Conservation (phyloP, 2,888 invertebrate species). For the Caenorhabditis sp. region DNA sequence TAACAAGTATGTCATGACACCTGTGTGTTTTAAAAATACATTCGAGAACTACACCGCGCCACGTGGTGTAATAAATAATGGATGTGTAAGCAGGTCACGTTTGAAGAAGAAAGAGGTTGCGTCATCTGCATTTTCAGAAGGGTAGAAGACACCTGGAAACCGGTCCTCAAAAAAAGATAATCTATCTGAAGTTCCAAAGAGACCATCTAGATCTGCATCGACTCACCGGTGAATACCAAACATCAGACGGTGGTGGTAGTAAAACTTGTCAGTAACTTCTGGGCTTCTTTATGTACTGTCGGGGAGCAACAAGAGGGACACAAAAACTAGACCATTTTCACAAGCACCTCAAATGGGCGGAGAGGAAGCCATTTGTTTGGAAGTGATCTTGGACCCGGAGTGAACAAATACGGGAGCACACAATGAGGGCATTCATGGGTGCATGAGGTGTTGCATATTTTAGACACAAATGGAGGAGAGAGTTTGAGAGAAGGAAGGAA, state of each 20-base stretch:
- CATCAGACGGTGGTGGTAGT: slow-evolving; percentile 12
- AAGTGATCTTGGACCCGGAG: slow-evolving; percentile 52
- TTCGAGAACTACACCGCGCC: slow-evolving; percentile 42
- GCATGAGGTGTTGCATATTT: slow-evolving; percentile 45
- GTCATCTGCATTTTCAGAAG: slow-evolving; percentile 41
- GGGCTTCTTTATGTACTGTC: slow-evolving; percentile 26
- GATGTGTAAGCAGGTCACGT: slow-evolving; percentile 31
- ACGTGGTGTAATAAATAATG: slow-evolving; percentile 16
- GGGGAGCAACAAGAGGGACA: slow-evolving; percentile 1
- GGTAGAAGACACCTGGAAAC: not conserved
- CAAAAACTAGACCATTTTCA: slow-evolving; percentile 49
- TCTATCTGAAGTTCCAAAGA: slow-evolving; percentile 1
- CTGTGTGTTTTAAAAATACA: slow-evolving; percentile 50
- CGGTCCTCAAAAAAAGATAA: slow-evolving; percentile 10
- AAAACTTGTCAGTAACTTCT: slow-evolving; percentile 33
- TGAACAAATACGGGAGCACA: slow-evolving; percentile 37
- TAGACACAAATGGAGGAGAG: not conserved
- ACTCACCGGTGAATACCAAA: slow-evolving; percentile 7
- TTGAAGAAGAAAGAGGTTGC: not conserved
- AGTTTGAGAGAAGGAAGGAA: not conserved
- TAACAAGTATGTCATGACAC: not conserved
- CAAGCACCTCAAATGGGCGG: not conserved
- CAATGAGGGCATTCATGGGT: slow-evolving; percentile 43
- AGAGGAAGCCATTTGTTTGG: slow-evolving; percentile 24
- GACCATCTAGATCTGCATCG: not conserved